A percentile compares a stretch with the other conserved stretches of the same genome.
phyloP scores from a whole-genome alignment of 1,140 invertebrate genomes.

The Eumaeus atala region DNA sequence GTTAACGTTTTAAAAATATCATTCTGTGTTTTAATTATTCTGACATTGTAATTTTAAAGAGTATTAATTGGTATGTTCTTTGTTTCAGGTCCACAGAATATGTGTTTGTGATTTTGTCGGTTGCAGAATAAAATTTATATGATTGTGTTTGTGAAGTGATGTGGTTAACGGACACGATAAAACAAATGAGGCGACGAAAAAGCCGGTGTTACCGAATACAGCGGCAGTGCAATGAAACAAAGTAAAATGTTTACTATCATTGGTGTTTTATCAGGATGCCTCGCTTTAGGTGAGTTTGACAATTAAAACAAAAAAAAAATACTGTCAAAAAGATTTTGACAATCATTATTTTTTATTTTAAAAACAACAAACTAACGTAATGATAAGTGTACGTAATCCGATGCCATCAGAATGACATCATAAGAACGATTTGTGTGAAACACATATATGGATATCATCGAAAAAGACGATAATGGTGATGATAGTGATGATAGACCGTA shows the following conservation, averaged over 20 bases:
- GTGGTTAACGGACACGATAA: slow-evolving; percentile 26
- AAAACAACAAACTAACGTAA: too few relatives aligned
- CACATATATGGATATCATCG: too few relatives aligned
- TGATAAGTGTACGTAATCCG: too few relatives aligned
- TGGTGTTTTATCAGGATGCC: slow-evolving; percentile 43
- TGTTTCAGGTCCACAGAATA: slow-evolving; percentile 33
- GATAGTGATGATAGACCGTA: not conserved
- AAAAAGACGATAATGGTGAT: not conserved
- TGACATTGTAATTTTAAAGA: too few relatives aligned
- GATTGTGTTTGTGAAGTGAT: slow-evolving; percentile 41
- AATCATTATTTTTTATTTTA: too few relatives aligned
- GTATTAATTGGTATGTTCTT: slow-evolving; percentile 12
- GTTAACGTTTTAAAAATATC: too few relatives aligned
- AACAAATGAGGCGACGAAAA: slow-evolving; percentile 54
- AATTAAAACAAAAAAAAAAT: too few relatives aligned
- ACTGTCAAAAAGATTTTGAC: too few relatives aligned
- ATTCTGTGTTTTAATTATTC: too few relatives aligned
- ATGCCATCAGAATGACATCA: too few relatives aligned
- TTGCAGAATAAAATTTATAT: slow-evolving; percentile 22
- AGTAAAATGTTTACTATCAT: slow-evolving; percentile 32
- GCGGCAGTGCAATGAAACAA: slow-evolving; percentile 32
- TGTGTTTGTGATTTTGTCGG: slow-evolving; percentile 14
- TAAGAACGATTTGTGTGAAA: too few relatives aligned
- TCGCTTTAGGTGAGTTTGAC: slow-evolving; percentile 39
- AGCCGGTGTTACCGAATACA: slow-evolving; percentile 9